Percentiles rank a stretch among this genome's conserved stretches.
Conservation (phyloP, 2,113 vertebrate genomes). For the Grammomys dolichurus region DNA sequence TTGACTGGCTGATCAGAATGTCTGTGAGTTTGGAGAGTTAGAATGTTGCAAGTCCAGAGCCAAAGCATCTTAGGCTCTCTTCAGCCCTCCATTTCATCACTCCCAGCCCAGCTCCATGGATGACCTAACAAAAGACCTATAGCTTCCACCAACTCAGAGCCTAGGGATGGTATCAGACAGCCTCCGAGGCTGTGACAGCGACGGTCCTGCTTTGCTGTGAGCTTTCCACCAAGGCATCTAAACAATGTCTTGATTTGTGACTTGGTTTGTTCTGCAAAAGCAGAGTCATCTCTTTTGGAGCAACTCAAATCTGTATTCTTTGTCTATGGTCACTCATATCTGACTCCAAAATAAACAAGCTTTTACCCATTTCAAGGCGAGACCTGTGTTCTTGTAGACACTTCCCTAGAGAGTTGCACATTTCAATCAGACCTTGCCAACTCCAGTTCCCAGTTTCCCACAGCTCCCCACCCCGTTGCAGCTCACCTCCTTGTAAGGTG, state of each 20-base stretch:
- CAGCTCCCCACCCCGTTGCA: not conserved
- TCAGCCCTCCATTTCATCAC: not conserved
- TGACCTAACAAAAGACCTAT: not conserved
- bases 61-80: not conserved
- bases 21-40: not conserved
- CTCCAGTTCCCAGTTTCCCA: not conserved
- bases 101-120: no score
- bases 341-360: not conserved
- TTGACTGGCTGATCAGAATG: not conserved
- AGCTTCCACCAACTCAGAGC: not conserved
- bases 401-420: not conserved
- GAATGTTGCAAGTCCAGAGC: not conserved
- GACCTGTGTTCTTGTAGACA: not conserved
- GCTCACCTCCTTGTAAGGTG: conserved; percentile 97
- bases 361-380: not conserved
- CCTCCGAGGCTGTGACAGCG: not conserved
- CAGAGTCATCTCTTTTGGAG: not conserved
- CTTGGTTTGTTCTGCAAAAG: not conserved
- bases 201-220: not conserved
- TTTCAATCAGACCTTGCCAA: fast-evolving
- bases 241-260: not conserved
- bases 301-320: not conserved
- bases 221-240: not conserved
- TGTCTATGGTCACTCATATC: not conserved
- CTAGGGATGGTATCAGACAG: not conserved